These are phyloP conservation scores for Chromoteleia sp. DNA, from an alignment of 2,888 invertebrate genomes.

Conservation along the genomic window DNA sequence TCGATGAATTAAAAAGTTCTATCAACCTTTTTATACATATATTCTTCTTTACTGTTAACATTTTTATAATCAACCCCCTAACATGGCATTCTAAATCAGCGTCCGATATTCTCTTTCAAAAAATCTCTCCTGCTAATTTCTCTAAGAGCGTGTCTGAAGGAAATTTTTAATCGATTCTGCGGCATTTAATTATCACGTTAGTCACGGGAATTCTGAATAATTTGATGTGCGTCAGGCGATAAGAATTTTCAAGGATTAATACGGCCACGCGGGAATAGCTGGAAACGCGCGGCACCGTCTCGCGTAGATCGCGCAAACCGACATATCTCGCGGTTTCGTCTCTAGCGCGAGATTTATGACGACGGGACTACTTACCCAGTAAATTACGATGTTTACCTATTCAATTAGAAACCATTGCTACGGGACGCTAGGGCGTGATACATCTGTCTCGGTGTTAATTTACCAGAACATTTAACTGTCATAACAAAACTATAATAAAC, in stretches of 20 bases:
- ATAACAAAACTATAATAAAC: constrained; percentile 85
- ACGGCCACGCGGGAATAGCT: constrained; percentile 37
- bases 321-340: constrained; percentile 73
- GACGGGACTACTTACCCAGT: constrained; percentile 81
- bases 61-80: not conserved
- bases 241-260: constrained; percentile 68
- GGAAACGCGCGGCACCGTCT: constrained; percentile 33
- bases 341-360: constrained; percentile 79
- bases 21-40: too few species aligned
- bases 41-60: too few species aligned
- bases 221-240: constrained; percentile 61
- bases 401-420: constrained; percentile 82
- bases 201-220: constrained; percentile 55
- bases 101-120: not conserved
- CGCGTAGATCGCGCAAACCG: constrained; percentile 37
- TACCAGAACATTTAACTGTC: constrained; percentile 82
- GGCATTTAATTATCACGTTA: constrained; percentile 64
- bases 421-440: constrained; percentile 78
- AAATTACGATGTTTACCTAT: constrained; percentile 84
- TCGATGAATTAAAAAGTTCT: too few species aligned
- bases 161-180: constrained; percentile 19
- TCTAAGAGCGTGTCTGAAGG: constrained; percentile 1
- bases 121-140: constrained; percentile 24
- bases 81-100: not conserved
- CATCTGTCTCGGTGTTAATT: constrained; percentile 84